These are phyloP conservation scores for Brachionus paranguensis DNA, from an alignment of 1,140 invertebrate genomes.

Conservation along the genomic window DNA sequence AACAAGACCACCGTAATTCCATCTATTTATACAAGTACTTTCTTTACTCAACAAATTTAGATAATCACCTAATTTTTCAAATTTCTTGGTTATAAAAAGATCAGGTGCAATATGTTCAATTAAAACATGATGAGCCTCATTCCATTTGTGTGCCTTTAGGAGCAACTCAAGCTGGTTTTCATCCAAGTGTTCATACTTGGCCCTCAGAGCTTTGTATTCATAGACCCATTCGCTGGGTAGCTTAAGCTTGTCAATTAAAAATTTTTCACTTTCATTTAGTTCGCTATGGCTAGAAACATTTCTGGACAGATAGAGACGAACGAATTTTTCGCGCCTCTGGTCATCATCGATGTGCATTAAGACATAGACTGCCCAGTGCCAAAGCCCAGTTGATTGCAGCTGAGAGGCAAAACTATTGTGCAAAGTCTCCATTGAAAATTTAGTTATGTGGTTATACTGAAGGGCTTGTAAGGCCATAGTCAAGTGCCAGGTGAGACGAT, in stretches of 20 bases:
- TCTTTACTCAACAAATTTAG: neutral
- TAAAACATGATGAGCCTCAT: conserved; percentile 14
- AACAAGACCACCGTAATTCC: conserved; percentile 24
- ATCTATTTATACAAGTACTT: conserved; percentile 3
- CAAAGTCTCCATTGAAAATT: neutral
- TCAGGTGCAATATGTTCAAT: conserved; percentile 20
- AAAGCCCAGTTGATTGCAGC: conserved; percentile 71
- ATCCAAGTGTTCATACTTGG: neutral
- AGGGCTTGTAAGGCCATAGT: neutral
- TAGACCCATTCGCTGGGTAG: conserved; percentile 35
- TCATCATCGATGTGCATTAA: conserved; percentile 70
- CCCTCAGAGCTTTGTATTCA: conserved; percentile 7
- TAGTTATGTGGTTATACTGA: conserved; percentile 5
- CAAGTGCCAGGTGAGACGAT: conserved; percentile 27
- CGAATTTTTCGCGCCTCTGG: conserved; percentile 43
- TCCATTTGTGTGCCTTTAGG: conserved; percentile 8
- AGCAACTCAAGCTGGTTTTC: conserved; percentile 5
- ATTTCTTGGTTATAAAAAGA: neutral
- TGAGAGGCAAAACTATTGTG: conserved; percentile 66
- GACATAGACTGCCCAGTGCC: conserved; percentile 83
- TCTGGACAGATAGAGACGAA: neutral
- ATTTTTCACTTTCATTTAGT: neutral
- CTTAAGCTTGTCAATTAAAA: neutral
- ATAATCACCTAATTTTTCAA: neutral
- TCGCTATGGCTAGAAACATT: conserved; percentile 20